Base-by-base conservation (phyloP, 1,140 invertebrate genomes). In the Drosophila teissieri region DNA sequence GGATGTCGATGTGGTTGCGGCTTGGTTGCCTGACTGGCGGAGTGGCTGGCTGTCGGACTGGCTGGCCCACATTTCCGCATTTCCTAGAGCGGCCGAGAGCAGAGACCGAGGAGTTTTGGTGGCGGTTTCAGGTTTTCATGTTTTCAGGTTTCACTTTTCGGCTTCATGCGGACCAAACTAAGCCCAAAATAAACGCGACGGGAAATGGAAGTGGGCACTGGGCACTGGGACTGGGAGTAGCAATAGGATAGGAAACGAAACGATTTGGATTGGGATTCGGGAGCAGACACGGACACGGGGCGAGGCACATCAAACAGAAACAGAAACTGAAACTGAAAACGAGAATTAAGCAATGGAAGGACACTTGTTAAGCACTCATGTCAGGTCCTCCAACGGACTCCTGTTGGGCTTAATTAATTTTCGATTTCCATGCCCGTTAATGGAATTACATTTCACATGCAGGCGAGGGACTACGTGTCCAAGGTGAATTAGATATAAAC, bases 21-120 rank as follows among this genome's bases (percentile, higher is more conserved):
- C 15, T 68, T 51, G 45, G 37, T 42, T 52, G 61, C 46, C 46
- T 64, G 36, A 45, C 34, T 51, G 14, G 11, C 36, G 0, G 36
- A 14, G 14, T 46, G 22, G 34, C 57, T 8, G 31, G 2, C 7
- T 39, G 37, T 12, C 37, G 5, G 36, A 7, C 17, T 46, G 22
- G 42, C 57, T 72, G 69, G 58, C 70, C 69, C 55, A 73, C 69
- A 73, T 73, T 61, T 73, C 69, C 45, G 53, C 67, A 69, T 69
- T 70, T 45, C 37, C 62, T 37, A 53, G 60, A 68, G 44, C 22
- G 15, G 12, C 27, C 12, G n/a, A 31, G 55, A 42, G 15, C 27
- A 5, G 63, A 37, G 36, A 37, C 36, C 36, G 14, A 14, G 14
- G 37, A 39, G 37, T 39, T 42, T 67, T 15, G 34, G 63, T 60